A percentile compares a stretch with the other conserved stretches of the same genome.
phyloP scores from a whole-genome alignment of 2,113 vertebrate species.

The Aptenodytes forsteri region DNA sequence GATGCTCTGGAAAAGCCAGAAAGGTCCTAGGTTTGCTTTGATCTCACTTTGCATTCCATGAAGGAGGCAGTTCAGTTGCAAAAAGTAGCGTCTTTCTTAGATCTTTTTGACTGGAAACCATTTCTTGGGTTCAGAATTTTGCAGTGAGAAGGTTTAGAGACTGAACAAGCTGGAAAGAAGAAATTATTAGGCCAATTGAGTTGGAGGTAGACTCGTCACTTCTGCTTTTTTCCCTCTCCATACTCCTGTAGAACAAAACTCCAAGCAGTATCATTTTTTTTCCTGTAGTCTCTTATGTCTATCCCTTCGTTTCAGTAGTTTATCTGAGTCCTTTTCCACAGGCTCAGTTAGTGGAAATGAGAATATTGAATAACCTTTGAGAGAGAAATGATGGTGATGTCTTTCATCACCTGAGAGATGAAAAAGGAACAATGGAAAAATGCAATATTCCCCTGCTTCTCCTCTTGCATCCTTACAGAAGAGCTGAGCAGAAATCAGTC shows the following conservation, averaged over 20 bases:
- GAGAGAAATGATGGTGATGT: background rate
- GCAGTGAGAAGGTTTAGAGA: background rate
- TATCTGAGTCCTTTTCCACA: background rate
- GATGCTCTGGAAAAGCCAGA: background rate
- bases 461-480: background rate
- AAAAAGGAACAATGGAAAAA: background rate
- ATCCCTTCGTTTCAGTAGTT: background rate
- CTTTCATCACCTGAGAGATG: background rate
- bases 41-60: background rate
- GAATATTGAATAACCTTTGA: background rate
- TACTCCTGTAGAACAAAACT: background rate
- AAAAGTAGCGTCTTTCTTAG: background rate
- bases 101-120: background rate
- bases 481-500: background rate
- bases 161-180: background rate
- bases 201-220: background rate
- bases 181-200: background rate
- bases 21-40: background rate
- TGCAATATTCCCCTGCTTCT: background rate
- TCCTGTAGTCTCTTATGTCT: background rate
- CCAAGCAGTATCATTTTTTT: background rate
- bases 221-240: background rate
- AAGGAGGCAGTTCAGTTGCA: background rate
- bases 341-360: background rate
- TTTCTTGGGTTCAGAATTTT: background rate